Evolutionary conservation across 1,140 invertebrate genomes (phyloP), one percentile per base, ranked within the genome.

Genomic region (Apis florea): DNA sequence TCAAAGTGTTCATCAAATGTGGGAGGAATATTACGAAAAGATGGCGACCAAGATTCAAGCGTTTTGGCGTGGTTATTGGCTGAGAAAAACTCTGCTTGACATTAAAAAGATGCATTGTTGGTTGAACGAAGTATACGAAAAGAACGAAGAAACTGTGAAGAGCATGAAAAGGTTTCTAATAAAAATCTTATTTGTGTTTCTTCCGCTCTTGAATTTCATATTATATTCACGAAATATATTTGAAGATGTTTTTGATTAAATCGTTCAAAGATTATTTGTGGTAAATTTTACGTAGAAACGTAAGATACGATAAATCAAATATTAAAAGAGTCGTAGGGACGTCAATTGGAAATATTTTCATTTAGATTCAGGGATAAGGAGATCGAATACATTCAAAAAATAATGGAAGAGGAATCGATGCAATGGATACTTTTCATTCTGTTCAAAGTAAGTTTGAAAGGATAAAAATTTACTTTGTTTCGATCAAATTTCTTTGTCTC

Each of bases 21-120:
- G 86, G 85, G 64, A 88, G 61, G 51, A 89, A 78, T n/a, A 83
- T 78, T 85, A 86, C 61, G 72, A 88, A 49, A n/a, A 47, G 15
- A 85, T 84, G 85, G 90, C 90, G 1, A 87, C 68, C 6, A 88
- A 67, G 70, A 90, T 92, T 63, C 91, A 92, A 72, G 87, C 90
- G 8, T 10, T 72, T 19, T 92, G 91, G 91, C 85, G 89, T 5
- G 90, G 89, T 3, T 89, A 91, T 54, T 82, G 76, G 83, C 63
- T 63, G 21, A 74, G 89, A 15, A 90, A 83, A 47, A 86, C 80
- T 15, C 66, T 47, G 5, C 72, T 83, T 8, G 83, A 90, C 59
- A 61, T 86, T 5, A 47, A 75, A 10, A 83, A 87, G 66, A 79
- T 82, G 54, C 77, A 73, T 49, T 67, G 70, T 11, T 90, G 85